Evolutionary conservation across 2,797 vertebrate genomes (phyloP).

Genomic region (Girardinus metallicus): DNA sequence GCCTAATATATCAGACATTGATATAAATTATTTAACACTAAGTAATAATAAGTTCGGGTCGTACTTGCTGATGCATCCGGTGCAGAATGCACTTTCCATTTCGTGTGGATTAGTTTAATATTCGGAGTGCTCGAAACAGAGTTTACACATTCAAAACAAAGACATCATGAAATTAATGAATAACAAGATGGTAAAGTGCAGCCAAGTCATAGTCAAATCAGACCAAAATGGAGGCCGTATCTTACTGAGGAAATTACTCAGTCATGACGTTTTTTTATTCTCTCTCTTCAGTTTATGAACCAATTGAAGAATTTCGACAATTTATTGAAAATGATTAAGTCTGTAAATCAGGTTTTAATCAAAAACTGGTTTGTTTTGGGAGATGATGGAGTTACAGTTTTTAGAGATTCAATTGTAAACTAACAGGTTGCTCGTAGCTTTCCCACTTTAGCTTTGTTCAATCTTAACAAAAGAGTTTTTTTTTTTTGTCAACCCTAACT

Average conservation of each 20-base stretch:
- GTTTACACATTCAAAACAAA: slow-evolving; percentile 40
- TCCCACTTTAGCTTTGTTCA: too few species aligned
- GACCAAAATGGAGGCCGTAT: neutral
- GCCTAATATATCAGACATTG: neutral
- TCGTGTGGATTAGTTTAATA: slow-evolving; percentile 2
- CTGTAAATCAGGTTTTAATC: neutral
- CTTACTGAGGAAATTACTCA: neutral
- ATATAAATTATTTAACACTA: neutral
- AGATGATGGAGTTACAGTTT: neutral
- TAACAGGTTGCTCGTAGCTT: neutral
- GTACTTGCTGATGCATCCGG: slow-evolving; percentile 27
- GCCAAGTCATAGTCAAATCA: neutral
- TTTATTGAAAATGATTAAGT: neutral
- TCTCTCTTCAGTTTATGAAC: neutral
- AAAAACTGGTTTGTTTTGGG: slow-evolving; percentile 1
- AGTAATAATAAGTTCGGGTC: slow-evolving; percentile 10
- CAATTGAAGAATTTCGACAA: neutral
- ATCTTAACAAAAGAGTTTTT: neutral
- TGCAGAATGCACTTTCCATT: neutral
- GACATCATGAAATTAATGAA: slow-evolving; percentile 23
- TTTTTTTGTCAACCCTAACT: neutral
- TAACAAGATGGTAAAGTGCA: slow-evolving; percentile 14
- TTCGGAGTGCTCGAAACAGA: neutral
- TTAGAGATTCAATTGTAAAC: neutral
- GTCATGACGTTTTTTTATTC: neutral